These are phyloP conservation scores for Yponomeuta evonymella DNA, from an alignment of 2,888 invertebrate genomes.

Conservation along the genomic window DNA sequence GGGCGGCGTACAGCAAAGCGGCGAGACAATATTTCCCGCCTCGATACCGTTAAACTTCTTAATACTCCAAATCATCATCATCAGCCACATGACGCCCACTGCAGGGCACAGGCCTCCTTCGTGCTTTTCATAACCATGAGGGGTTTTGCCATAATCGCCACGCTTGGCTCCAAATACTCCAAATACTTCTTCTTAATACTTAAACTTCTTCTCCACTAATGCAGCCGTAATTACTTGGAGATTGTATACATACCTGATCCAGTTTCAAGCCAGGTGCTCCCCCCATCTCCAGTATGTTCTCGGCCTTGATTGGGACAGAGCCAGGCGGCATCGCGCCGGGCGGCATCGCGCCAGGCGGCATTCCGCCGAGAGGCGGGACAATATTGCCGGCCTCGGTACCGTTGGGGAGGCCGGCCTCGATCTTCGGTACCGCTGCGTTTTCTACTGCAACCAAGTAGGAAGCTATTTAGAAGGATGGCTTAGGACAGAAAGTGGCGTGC, in stretches of 20 bases:
- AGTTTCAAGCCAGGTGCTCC: constrained; percentile 88
- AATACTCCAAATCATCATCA: too few relatives aligned
- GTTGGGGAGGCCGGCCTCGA: constrained; percentile 73
- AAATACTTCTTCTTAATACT: too few relatives aligned
- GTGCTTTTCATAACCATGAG: too few relatives aligned
- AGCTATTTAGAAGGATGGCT: background rate
- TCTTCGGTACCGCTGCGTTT: constrained; percentile 63
- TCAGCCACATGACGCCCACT: too few relatives aligned
- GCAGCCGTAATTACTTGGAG: too few relatives aligned
- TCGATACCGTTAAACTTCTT: constrained; percentile 53
- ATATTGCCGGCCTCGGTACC: constrained; percentile 54
- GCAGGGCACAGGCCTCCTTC: too few relatives aligned
- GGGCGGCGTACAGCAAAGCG: background rate
- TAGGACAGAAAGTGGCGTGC: too few relatives aligned
- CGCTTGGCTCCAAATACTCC: too few relatives aligned
- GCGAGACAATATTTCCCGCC: constrained; percentile 36
- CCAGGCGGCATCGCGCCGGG: constrained; percentile 50
- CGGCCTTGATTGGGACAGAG: constrained; percentile 37
- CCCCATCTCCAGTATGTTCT: constrained; percentile 64
- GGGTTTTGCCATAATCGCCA: too few relatives aligned
- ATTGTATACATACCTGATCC: constrained; percentile 81
- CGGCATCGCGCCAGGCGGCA: constrained; percentile 71
- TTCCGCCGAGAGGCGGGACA: constrained; percentile 47
- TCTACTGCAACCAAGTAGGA: constrained; percentile 36
- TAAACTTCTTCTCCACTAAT: too few relatives aligned